phyloP scores from a whole-genome alignment of 2,113 vertebrate genomes.

The Prietella phreatophila region DNA sequence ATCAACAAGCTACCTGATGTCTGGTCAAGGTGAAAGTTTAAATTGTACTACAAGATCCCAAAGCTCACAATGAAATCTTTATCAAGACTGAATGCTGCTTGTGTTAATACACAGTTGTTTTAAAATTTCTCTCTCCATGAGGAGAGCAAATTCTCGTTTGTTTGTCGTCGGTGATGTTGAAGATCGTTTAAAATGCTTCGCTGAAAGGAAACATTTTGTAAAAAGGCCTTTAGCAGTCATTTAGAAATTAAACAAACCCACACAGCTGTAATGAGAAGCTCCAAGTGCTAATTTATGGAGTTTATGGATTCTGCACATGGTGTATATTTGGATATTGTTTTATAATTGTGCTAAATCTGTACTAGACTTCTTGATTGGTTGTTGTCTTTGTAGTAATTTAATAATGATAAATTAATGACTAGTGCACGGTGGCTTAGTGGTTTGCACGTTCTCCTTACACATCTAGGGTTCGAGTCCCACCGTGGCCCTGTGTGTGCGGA shows the following conservation, averaged over 20 bases:
- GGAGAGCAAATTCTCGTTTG: not conserved
- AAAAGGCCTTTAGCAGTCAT: not conserved
- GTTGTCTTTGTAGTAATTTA: not conserved
- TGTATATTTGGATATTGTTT: not conserved
- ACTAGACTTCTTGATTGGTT: not conserved
- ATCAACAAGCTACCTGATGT: not conserved
- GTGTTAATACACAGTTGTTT: conserved; percentile 51
- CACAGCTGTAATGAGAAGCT: not conserved
- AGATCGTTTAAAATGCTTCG: not conserved
- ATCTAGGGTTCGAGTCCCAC: too few relatives aligned
- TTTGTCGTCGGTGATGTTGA: not conserved
- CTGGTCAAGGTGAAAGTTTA: conserved; percentile 16
- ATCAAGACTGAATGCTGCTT: conserved; percentile 54
- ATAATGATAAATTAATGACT: too few relatives aligned
- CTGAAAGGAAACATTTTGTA: not conserved
- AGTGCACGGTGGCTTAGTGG: too few relatives aligned
- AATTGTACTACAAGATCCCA: conserved; percentile 15
- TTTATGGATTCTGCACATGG: not conserved
- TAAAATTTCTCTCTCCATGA: conserved; percentile 52
- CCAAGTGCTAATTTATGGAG: not conserved
- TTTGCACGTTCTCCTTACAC: too few relatives aligned
- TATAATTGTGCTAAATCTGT: not conserved
- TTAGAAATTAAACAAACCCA: conserved; percentile 5
- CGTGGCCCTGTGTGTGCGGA: too few relatives aligned
- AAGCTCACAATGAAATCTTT: conserved; percentile 63